Evolutionary conservation across 2,113 vertebrate genomes (phyloP).

Genomic region (Holacanthus passer): DNA sequence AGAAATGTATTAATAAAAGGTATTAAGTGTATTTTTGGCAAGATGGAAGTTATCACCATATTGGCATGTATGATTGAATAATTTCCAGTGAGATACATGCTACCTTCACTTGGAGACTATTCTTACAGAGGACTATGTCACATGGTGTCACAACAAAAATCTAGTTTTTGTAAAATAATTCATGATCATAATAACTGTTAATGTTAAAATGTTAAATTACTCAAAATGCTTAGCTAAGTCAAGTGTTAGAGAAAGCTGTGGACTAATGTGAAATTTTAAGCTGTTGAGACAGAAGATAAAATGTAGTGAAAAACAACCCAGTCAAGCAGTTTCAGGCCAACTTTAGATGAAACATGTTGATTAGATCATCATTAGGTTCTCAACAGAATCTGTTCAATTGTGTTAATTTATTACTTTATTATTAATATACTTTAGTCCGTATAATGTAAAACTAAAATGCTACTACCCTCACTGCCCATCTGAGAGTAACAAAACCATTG

Average conservation of each 20-base stretch:
- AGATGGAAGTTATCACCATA: too few relatives aligned
- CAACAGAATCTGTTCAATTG: not conserved
- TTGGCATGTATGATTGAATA: too few relatives aligned
- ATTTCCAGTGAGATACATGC: too few relatives aligned
- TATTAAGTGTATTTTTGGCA: too few relatives aligned
- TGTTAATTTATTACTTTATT: not conserved
- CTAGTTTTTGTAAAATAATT: too few relatives aligned
- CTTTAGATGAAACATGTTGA: not conserved
- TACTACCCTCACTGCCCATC: not conserved
- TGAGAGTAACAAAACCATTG: not conserved
- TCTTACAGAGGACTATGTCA: too few relatives aligned
- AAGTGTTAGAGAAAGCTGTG: not conserved
- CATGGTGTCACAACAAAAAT: too few relatives aligned
- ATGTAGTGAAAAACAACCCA: not conserved
- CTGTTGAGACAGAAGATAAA: not conserved
- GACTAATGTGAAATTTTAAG: not conserved
- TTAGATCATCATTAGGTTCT: not conserved
- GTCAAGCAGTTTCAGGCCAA: not conserved
- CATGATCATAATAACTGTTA: too few relatives aligned
- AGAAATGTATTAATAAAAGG: too few relatives aligned
- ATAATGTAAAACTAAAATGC: not conserved
- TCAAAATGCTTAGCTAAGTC: not conserved
- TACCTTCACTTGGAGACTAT: too few relatives aligned
- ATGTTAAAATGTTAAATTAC: not conserved
- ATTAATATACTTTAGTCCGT: not conserved